Evolutionary conservation across 1,140 invertebrate genomes (phyloP).

Genomic region (Limonius californicus): DNA sequence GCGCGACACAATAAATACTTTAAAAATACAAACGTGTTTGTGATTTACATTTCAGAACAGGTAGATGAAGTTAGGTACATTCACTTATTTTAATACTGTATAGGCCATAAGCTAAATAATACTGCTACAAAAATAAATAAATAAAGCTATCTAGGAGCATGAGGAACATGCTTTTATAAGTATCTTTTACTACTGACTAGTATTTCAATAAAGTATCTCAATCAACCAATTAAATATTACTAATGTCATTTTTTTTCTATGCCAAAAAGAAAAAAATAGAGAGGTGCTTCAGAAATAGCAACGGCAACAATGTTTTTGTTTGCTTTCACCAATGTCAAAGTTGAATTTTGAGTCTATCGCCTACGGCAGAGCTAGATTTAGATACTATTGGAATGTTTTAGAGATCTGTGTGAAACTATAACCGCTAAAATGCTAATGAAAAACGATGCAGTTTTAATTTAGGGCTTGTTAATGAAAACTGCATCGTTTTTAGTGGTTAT

Average conservation of each 20-base stretch:
- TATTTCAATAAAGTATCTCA: not conserved
- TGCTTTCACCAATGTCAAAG: too few species aligned
- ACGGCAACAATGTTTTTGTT: not conserved
- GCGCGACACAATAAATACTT: conserved; percentile 4
- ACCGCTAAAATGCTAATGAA: not conserved
- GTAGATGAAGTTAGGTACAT: conserved; percentile 2
- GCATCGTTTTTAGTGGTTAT: conserved; percentile 1
- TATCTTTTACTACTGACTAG: conserved; percentile 7
- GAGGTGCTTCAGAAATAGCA: too few species aligned
- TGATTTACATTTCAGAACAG: not conserved
- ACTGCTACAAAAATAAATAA: conserved; percentile 13
- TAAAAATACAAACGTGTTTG: conserved; percentile 1
- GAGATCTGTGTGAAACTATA: not conserved
- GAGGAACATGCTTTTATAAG: not conserved
- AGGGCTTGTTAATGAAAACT: conserved; percentile 16
- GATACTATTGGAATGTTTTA: not conserved
- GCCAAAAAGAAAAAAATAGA: too few species aligned
- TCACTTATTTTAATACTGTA: conserved; percentile 7
- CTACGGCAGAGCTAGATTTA: too few species aligned
- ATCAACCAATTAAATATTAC: too few species aligned
- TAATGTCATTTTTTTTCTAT: too few species aligned
- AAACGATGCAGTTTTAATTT: conserved; percentile 4
- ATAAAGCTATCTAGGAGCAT: not conserved
- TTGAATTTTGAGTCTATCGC: too few species aligned
- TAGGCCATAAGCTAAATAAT: conserved; percentile 12